These are phyloP conservation scores for Eremobia ochroleuca DNA, from an alignment of 2,888 invertebrate genomes.

Conservation along the genomic window DNA sequence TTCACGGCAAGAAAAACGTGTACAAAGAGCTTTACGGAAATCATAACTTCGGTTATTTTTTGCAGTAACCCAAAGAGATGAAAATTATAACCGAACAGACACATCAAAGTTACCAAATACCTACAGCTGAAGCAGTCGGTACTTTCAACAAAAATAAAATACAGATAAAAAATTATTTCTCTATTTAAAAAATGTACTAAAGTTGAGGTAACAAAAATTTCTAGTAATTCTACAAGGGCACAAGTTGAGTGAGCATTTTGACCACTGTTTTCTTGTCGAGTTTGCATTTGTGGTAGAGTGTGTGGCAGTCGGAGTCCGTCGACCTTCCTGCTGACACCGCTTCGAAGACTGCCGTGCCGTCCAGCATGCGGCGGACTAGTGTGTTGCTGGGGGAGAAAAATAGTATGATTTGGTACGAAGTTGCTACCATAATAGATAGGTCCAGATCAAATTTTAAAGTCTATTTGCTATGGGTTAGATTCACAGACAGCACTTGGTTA, in stretches of 20 bases:
- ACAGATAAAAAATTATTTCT: slow-evolving; percentile 18
- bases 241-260: slow-evolving; percentile 93
- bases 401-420: neutral
- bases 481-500: neutral
- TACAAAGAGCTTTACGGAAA: neutral
- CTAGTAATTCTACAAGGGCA: slow-evolving; percentile 85
- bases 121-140: neutral
- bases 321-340: slow-evolving; percentile 93
- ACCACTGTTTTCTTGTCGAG: slow-evolving; percentile 93
- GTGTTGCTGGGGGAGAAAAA: slow-evolving; percentile 91
- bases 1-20: no score
- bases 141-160: neutral
- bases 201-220: slow-evolving; percentile 34
- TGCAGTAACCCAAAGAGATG: neutral
- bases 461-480: neutral
- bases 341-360: slow-evolving; percentile 94
- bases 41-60: neutral
- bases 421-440: neutral
- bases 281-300: slow-evolving; percentile 92
- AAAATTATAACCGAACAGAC: neutral
- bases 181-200: slow-evolving; percentile 48
- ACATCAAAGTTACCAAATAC: neutral
- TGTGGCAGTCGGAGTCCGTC: slow-evolving; percentile 91
- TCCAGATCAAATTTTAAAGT: neutral
- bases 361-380: slow-evolving; percentile 92